A percentile compares a stretch with the other conserved stretches of the same genome.
These are phyloP conservation scores for Chaenocephalus aceratus DNA, from an alignment of 2,113 vertebrate species.

Conservation along the genomic window DNA sequence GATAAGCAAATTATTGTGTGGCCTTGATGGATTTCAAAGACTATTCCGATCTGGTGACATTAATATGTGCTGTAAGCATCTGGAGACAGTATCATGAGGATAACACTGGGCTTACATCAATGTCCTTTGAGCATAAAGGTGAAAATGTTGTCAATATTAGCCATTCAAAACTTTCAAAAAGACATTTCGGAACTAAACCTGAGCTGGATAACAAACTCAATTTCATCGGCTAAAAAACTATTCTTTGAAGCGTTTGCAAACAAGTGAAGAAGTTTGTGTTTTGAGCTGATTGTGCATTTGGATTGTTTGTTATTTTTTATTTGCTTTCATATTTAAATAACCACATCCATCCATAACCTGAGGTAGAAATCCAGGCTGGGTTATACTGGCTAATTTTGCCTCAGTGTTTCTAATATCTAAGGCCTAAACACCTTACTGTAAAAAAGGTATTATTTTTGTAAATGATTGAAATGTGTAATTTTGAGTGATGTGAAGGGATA, in stretches of 20 bases:
- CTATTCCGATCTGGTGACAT: slow-evolving; percentile 20
- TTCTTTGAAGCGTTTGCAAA: slow-evolving; percentile 39
- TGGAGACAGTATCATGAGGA: slow-evolving; percentile 47
- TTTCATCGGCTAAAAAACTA: slow-evolving; percentile 8
- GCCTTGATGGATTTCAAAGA: slow-evolving; percentile 60
- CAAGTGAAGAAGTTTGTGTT: slow-evolving; percentile 22
- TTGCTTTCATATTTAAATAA: slow-evolving; percentile 44
- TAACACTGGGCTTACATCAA: slow-evolving; percentile 56
- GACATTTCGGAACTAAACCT: slow-evolving; percentile 38
- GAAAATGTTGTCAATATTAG: slow-evolving; percentile 21
- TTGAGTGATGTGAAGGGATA: slow-evolving; percentile 14
- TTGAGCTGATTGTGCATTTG: slow-evolving; percentile 30
- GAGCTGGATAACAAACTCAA: slow-evolving; percentile 16
- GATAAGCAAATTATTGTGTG: slow-evolving; percentile 48
- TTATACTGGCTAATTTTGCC: slow-evolving; percentile 38
- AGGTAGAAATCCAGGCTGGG: slow-evolving; percentile 61
- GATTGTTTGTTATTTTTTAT: slow-evolving; percentile 34
- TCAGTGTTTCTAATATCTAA: slow-evolving; percentile 25
- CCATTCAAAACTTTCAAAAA: slow-evolving; percentile 35
- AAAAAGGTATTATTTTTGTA: slow-evolving; percentile 4
- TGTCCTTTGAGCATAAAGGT: slow-evolving; percentile 31
- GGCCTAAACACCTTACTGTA: slow-evolving; percentile 12
- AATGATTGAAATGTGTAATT: not conserved
- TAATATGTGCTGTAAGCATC: slow-evolving; percentile 55
- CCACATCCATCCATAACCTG: slow-evolving; percentile 63